These are phyloP conservation scores for Campopleginae sp. DNA, from an alignment of 2,888 invertebrate species.

Conservation along the genomic window DNA sequence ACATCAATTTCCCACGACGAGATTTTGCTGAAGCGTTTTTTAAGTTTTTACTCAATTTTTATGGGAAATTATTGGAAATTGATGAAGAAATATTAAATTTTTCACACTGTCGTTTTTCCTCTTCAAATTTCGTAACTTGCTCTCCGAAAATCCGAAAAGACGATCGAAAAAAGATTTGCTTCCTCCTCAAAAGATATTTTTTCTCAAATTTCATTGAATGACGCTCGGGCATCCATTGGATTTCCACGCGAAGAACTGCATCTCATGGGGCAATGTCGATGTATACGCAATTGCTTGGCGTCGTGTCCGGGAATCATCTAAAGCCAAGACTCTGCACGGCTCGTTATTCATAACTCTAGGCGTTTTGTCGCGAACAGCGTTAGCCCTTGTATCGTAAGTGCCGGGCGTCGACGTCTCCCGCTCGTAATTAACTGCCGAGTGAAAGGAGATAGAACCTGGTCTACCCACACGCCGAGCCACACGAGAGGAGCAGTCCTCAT, in stretches of 20 bases:
- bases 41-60: no score
- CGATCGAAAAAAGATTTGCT: background rate
- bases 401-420: conserved; percentile 69
- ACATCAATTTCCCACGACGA: background rate
- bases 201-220: background rate
- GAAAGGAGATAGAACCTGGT: conserved; percentile 48
- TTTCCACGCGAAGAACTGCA: background rate
- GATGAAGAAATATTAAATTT: no score
- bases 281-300: conserved; percentile 11
- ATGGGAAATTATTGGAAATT: no score
- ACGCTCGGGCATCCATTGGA: background rate
- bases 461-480: conserved; percentile 51
- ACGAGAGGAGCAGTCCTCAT: conserved; percentile 54
- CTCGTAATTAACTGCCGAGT: conserved; percentile 69
- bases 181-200: background rate
- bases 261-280: background rate
- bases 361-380: conserved; percentile 76
- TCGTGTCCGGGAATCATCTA: conserved; percentile 53
- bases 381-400: conserved; percentile 76
- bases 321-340: conserved; percentile 66
- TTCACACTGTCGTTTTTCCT: no score
- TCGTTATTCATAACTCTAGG: conserved; percentile 69
- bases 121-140: no score
- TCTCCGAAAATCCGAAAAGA: no score
- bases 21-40: no score